Evolutionary conservation across 2,888 invertebrate species (phyloP).

Genomic region (Monopis laevigella): DNA sequence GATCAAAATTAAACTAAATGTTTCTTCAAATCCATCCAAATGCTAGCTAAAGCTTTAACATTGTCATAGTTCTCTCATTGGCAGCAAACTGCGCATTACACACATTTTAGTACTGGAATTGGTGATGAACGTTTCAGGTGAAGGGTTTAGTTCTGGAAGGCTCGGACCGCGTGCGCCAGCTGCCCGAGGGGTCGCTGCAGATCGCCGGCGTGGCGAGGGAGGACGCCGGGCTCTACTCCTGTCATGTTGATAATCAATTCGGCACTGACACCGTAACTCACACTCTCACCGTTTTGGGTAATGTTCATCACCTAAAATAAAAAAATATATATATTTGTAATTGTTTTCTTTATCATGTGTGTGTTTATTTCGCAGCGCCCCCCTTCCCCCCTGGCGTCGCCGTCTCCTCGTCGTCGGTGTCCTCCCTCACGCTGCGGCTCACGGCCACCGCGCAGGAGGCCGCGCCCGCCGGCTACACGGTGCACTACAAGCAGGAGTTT

Average conservation of each 20-base stretch:
- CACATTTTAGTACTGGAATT: no score
- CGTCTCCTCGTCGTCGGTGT: conserved; percentile 61
- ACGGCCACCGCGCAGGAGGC: conserved; percentile 79
- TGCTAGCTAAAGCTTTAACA: no score
- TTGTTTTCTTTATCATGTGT: conserved; percentile 3
- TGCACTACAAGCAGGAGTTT: conserved; percentile 94
- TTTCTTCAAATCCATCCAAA: no score
- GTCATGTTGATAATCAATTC: conserved; percentile 91
- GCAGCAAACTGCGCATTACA: no score
- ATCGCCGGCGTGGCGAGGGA: conserved; percentile 88
- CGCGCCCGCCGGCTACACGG: conserved; percentile 90
- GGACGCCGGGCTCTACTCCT: conserved; percentile 95
- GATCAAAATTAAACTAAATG: no score
- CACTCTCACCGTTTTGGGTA: conserved; percentile 86
- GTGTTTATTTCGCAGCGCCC: conserved; percentile 35
- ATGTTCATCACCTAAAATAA: no score
- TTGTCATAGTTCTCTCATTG: no score
- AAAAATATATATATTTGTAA: conserved; percentile 2
- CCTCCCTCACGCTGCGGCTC: conserved; percentile 56
- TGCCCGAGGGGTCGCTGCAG: conserved; percentile 91
- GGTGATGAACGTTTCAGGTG: conserved; percentile 64
- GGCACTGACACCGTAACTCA: conserved; percentile 94
- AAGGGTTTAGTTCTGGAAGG: conserved; percentile 82
- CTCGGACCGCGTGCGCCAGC: conserved; percentile 83
- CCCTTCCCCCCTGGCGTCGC: conserved; percentile 60